Conservation (phyloP, 2,113 vertebrate genomes). For the Callorhinus ursinus region DNA sequence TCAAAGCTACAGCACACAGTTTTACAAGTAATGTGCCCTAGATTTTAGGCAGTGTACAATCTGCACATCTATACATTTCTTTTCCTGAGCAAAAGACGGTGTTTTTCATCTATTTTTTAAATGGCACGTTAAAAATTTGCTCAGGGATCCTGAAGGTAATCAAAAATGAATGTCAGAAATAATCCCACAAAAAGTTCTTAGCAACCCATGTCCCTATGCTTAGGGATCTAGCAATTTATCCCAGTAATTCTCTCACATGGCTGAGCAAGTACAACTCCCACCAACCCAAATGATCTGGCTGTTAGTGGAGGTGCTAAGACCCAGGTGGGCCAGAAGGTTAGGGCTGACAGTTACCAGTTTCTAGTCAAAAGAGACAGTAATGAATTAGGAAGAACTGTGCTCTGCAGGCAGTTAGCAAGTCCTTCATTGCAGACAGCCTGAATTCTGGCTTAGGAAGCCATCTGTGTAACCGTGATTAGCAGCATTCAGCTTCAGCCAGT, state of each 20-base stretch:
- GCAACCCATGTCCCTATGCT: background rate
- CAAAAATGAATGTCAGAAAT: slow-evolving; percentile 10
- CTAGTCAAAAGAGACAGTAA: slow-evolving; percentile 73
- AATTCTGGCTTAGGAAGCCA: slow-evolving; percentile 47
- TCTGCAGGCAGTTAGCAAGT: slow-evolving; percentile 46
- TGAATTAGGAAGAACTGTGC: slow-evolving; percentile 74
- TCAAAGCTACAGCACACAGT: background rate
- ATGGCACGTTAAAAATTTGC: background rate
- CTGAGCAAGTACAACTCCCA: slow-evolving; percentile 7
- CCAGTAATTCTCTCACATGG: background rate
- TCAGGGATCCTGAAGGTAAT: background rate
- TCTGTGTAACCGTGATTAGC: slow-evolving; percentile 68
- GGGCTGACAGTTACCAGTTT: slow-evolving; percentile 57
- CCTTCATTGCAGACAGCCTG: slow-evolving; percentile 60
- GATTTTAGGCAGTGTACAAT: background rate
- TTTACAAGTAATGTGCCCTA: background rate
- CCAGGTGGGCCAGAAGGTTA: slow-evolving; percentile 51
- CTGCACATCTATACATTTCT: background rate
- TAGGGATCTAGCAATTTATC: background rate
- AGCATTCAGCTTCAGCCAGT: background rate
- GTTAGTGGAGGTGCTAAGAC: background rate
- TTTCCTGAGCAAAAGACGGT: background rate
- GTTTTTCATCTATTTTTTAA: background rate
- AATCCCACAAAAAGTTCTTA: background rate
- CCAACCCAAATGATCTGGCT: background rate